Base-by-base conservation (phyloP, 2,797 vertebrate genomes). In the Neomorphus geoffroyi region DNA sequence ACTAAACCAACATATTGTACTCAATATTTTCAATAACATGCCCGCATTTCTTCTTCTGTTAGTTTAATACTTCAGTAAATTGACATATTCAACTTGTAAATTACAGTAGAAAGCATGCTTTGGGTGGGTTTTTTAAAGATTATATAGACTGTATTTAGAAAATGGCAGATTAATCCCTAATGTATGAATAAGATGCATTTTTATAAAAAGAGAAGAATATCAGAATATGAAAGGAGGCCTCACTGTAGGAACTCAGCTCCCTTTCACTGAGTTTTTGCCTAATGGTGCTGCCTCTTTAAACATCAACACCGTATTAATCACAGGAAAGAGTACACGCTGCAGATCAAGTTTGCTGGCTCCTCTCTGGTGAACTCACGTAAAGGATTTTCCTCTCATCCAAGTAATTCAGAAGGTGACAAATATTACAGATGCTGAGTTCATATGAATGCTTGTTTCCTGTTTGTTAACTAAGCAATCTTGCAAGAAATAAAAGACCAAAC, bases 391-490 rank as follows among this genome's bases (percentile, higher is more conserved):
- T 95, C 94, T 97, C 95, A 96, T 93, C 74, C 92, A 88, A 97
- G 94, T 97, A 97, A 97, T 97, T 98, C 95, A 65, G 27, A 96
- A 97, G 84, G 94, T 98, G 97, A 98, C 97, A 98, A 97, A 98
- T 97, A 98, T 97, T 98, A 98, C 92, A 96, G 96, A 97, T 97
- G 95, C 92, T 96, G 94, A 97, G 98, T 98, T 98, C 98, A 98
- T 97, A 96, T 96, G 96, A 97, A 93, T 92, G 69, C 93, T 97
- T 98, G 94, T 87, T 98, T 86, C n/a, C 35, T 96, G 94, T 97
- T 98, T 98, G 98, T 98, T 98, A 98, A 97, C 95, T 97, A 97
- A 98, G 98, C 97, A 94, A 97, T 98, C 97, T 98, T 98, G 83
- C 92, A 87, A 97, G 97, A 97, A 98, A 97, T 97, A 97, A 97